These are phyloP conservation scores for Phaedon cochleariae DNA, from an alignment of 2,888 invertebrate genomes.

Conservation along the genomic window DNA sequence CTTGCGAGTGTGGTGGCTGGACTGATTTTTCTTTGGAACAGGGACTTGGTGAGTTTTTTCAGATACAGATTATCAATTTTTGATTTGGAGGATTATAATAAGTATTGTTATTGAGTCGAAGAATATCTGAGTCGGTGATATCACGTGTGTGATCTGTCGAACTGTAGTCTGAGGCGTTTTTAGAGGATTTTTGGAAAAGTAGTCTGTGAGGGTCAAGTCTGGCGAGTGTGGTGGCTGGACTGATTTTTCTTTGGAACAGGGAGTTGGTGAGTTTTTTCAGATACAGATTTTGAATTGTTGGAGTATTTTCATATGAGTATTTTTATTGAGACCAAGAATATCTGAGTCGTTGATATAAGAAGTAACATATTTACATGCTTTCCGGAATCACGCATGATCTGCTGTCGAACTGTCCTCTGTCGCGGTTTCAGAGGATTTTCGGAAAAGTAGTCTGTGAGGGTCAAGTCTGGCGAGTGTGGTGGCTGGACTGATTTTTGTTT, in stretches of 20 bases:
- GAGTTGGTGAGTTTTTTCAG: neutral
- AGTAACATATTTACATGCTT: too few relatives aligned
- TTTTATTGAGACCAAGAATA: too few relatives aligned
- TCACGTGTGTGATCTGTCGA: too few relatives aligned
- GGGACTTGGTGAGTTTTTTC: neutral
- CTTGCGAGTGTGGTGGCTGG: slow-evolving; percentile 11
- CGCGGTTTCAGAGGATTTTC: neutral
- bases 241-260: neutral
- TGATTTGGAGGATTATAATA: too few relatives aligned
- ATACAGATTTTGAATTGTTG: too few relatives aligned
- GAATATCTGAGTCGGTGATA: too few relatives aligned
- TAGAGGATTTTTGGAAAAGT: neutral
- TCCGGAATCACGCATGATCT: neutral
- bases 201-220: slow-evolving; percentile 1
- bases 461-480: slow-evolving; percentile 12
- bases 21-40: neutral
- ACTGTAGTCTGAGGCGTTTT: too few relatives aligned
- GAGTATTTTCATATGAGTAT: too few relatives aligned
- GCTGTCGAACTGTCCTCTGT: too few relatives aligned
- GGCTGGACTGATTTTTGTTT: neutral
- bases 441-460: neutral
- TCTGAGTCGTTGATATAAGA: too few relatives aligned
- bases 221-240: slow-evolving; percentile 11
- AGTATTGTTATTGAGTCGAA: too few relatives aligned
- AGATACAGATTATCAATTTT: too few relatives aligned